Evolutionary conservation across 2,888 invertebrate species (phyloP).

Genomic region (Charanyca ferruginea): DNA sequence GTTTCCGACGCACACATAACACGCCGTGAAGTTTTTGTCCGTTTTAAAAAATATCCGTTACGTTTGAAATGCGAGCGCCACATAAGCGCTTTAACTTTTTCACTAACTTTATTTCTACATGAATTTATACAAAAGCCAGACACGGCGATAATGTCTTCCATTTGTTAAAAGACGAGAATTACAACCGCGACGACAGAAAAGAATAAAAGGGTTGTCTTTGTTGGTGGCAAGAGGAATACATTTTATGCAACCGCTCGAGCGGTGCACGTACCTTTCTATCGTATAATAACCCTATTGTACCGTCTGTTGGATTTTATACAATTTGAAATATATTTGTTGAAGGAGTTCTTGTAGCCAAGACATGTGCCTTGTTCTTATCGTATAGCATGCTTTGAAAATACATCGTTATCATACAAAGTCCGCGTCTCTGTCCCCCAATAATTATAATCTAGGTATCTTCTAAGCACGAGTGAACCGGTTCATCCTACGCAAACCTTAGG

Average conservation of each 20-base stretch:
- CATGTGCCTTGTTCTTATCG: slow-evolving; percentile 8
- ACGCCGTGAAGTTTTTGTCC: slow-evolving; percentile 73
- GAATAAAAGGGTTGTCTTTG: slow-evolving; percentile 86
- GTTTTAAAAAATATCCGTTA: slow-evolving; percentile 80
- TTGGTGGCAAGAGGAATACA: slow-evolving; percentile 82
- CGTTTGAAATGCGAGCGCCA: slow-evolving; percentile 80
- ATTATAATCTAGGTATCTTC: too few species aligned
- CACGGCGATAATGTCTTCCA: slow-evolving; percentile 88
- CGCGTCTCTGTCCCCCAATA: too few species aligned
- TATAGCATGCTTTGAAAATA: slow-evolving; percentile 4
- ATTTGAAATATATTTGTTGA: slow-evolving; percentile 45
- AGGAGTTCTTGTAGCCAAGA: slow-evolving; percentile 26
- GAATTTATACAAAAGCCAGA: slow-evolving; percentile 88
- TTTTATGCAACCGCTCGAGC: slow-evolving; percentile 81
- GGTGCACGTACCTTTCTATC: slow-evolving; percentile 75
- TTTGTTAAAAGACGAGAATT: slow-evolving; percentile 88
- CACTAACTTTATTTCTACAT: slow-evolving; percentile 84
- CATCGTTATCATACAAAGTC: slow-evolving; percentile 1
- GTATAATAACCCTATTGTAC: slow-evolving; percentile 79
- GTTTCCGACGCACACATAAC: slow-evolving; percentile 67
- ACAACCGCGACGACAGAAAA: slow-evolving; percentile 84
- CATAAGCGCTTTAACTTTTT: slow-evolving; percentile 85
- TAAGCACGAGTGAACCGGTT: too few species aligned
- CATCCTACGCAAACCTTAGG: too few species aligned
- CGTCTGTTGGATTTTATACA: slow-evolving; percentile 60